Evolutionary conservation across 2,113 vertebrate species (phyloP).

Genomic region (Zeus faber): DNA sequence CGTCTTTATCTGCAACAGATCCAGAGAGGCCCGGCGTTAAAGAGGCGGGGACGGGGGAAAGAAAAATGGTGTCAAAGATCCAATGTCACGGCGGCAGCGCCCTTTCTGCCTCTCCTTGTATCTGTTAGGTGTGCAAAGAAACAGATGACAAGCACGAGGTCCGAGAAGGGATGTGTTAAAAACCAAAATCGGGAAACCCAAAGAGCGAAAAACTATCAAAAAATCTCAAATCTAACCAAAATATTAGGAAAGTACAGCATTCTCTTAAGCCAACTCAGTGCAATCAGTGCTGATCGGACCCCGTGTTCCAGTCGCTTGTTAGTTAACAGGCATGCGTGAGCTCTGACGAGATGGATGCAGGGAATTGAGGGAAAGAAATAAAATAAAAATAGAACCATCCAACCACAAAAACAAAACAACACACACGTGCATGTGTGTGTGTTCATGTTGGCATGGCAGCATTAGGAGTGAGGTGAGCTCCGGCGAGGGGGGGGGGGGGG

Average conservation of each 20-base stretch:
- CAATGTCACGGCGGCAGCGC: constrained; percentile 11
- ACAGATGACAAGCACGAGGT: constrained; percentile 68
- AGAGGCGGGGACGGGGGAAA: neutral
- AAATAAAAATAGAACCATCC: too few species aligned
- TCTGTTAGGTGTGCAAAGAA: constrained; percentile 46
- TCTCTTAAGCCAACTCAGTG: constrained; percentile 55
- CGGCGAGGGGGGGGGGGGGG: constrained; percentile 19
- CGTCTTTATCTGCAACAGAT: constrained; percentile 91
- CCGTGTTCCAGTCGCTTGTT: neutral
- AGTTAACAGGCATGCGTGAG: constrained; percentile 62
- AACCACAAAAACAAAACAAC: constrained; percentile 22
- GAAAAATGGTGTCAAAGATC: neutral
- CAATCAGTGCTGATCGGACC: constrained; percentile 11
- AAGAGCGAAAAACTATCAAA: neutral
- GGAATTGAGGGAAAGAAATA: too few species aligned
- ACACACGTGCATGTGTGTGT: constrained; percentile 59
- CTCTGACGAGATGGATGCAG: constrained; percentile 45
- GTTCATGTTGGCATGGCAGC: constrained; percentile 38
- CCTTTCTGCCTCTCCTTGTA: constrained; percentile 53
- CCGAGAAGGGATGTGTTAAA: constrained; percentile 17
- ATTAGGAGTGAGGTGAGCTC: constrained; percentile 29
- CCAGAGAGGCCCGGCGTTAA: neutral
- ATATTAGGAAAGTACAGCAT: constrained; percentile 23
- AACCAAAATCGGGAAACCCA: neutral
- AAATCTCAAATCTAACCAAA: constrained; percentile 1